Percentiles rank a stretch among this genome's conserved stretches.
Conservation (phyloP, 2,113 vertebrate species). For the Microcebus murinus region DNA sequence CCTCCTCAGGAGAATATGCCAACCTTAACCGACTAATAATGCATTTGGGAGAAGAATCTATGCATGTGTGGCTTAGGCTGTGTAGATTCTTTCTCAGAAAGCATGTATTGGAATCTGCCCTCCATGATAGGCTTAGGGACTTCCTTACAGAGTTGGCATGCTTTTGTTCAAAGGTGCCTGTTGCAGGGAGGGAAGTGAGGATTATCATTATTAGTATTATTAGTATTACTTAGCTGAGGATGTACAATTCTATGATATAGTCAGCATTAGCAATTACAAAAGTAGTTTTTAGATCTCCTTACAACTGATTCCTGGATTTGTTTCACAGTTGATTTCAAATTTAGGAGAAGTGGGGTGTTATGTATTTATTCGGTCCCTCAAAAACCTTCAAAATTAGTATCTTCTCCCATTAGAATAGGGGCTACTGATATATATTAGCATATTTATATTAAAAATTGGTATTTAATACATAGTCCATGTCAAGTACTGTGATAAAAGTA, state of each 20-base stretch:
- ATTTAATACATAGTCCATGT: neutral
- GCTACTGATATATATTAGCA: neutral
- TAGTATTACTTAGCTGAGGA: neutral
- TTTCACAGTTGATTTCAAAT: constrained; percentile 15
- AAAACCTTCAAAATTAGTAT: neutral
- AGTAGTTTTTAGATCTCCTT: neutral
- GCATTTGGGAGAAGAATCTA: neutral
- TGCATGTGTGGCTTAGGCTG: neutral
- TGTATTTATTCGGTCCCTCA: neutral
- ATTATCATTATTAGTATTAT: neutral
- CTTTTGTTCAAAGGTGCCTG: neutral
- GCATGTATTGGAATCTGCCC: neutral
- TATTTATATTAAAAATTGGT: neutral
- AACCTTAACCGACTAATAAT: neutral
- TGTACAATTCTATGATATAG: neutral
- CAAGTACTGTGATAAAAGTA: neutral
- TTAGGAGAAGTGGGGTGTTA: neutral
- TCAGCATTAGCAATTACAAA: neutral
- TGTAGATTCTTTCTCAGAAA: neutral
- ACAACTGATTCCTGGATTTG: neutral
- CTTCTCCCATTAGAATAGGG: neutral
- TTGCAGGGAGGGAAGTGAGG: neutral
- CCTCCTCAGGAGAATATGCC: neutral
- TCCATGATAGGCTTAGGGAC: neutral
- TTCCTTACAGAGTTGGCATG: neutral